These are phyloP conservation scores for Menidia menidia DNA, from an alignment of 2,797 vertebrate species.

Conservation along the genomic window DNA sequence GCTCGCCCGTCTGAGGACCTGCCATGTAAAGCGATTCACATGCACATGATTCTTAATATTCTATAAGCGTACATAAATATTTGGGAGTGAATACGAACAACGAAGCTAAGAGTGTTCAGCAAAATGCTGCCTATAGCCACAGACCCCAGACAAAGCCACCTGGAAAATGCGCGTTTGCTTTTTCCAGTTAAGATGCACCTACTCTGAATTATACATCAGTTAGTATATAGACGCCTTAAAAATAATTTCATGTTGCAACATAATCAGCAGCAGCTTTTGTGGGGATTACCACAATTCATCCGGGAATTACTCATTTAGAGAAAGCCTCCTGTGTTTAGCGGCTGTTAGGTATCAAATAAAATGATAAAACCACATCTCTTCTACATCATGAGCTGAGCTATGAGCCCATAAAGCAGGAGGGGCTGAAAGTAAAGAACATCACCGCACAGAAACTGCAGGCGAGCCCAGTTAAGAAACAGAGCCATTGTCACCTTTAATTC, in stretches of 20 bases:
- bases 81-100: neutral
- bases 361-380: slow-evolving; percentile 32
- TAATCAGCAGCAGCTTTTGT: slow-evolving; percentile 3
- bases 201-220: no score
- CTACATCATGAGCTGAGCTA: slow-evolving; percentile 21
- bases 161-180: neutral
- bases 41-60: slow-evolving; percentile 30
- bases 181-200: neutral
- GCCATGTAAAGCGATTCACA: slow-evolving; percentile 20
- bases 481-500: slow-evolving; percentile 73
- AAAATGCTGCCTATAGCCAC: neutral
- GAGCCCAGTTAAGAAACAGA: slow-evolving; percentile 60
- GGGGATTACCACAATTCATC: slow-evolving; percentile 4
- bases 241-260: neutral
- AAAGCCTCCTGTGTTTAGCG: slow-evolving; percentile 27
- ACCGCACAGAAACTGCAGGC: slow-evolving; percentile 32
- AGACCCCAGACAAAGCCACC: slow-evolving; percentile 4
- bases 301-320: slow-evolving; percentile 14
- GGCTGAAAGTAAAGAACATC: slow-evolving; percentile 43
- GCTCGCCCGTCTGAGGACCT: slow-evolving; percentile 15
- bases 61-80: slow-evolving; percentile 36
- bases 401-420: slow-evolving; percentile 8
- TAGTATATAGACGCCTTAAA: neutral
- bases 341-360: slow-evolving; percentile 29
- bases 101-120: slow-evolving; percentile 18